Evolutionary conservation across 2,888 invertebrate species (phyloP).

Genomic region (Teleiodes luculella): DNA sequence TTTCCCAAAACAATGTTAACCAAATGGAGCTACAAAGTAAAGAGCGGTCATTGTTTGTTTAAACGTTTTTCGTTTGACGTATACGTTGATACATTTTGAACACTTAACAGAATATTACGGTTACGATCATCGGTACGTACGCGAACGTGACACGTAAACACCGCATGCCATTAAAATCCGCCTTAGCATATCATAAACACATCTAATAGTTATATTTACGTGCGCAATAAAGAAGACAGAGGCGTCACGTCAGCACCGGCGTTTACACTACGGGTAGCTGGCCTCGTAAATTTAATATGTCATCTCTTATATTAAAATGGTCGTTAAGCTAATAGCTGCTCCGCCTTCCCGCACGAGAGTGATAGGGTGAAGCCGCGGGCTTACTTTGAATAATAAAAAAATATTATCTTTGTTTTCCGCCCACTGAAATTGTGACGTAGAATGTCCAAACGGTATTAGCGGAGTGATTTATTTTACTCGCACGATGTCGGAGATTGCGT

Average conservation of each 20-base stretch:
- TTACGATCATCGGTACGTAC: slow-evolving; percentile 33
- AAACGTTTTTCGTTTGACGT: slow-evolving; percentile 24
- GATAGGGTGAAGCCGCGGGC: slow-evolving; percentile 57
- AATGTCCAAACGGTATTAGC: slow-evolving; percentile 10
- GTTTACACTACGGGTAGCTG: slow-evolving; percentile 63
- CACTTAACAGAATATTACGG: slow-evolving; percentile 33
- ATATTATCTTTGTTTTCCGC: slow-evolving; percentile 34
- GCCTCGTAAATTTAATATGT: slow-evolving; percentile 76
- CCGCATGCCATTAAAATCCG: slow-evolving; percentile 54
- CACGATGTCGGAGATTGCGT: neutral
- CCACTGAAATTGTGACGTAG: slow-evolving; percentile 22
- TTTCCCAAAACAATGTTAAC: slow-evolving; percentile 44
- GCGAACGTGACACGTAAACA: slow-evolving; percentile 43
- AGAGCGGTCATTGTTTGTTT: slow-evolving; percentile 28
- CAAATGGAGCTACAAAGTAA: slow-evolving; percentile 40
- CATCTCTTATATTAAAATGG: slow-evolving; percentile 77
- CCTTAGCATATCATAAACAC: slow-evolving; percentile 62
- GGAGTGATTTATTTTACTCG: slow-evolving; percentile 3
- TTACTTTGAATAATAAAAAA: slow-evolving; percentile 55
- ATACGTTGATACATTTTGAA: slow-evolving; percentile 31
- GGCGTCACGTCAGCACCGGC: slow-evolving; percentile 64
- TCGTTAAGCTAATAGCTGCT: slow-evolving; percentile 75
- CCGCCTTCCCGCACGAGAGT: slow-evolving; percentile 57
- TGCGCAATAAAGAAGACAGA: slow-evolving; percentile 70
- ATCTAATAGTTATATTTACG: slow-evolving; percentile 68